These are phyloP conservation scores for Apostichopus parvimensis DNA, from an alignment of 35 echinoderm and acorn worm genomes.

Conservation along the genomic window DNA sequence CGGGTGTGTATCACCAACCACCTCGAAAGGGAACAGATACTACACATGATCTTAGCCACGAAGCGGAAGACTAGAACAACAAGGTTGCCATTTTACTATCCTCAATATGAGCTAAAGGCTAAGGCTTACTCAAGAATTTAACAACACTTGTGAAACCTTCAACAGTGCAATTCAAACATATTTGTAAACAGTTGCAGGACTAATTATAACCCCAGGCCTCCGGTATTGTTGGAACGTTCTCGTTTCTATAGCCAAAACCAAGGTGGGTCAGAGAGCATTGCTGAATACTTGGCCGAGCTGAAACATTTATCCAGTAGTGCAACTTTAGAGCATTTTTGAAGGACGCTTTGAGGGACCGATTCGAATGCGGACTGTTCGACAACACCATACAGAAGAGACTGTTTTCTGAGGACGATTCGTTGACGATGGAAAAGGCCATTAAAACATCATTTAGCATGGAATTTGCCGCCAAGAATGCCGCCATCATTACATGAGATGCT, in stretches of 20 bases:
- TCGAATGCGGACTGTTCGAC: background rate
- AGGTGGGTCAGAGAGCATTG: background rate
- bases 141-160: no score
- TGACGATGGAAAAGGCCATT: background rate
- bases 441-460: conserved; percentile 38
- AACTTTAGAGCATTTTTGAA: background rate
- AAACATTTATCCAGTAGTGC: background rate
- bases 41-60: no score
- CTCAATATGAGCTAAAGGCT: no score
- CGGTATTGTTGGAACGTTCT: conserved; percentile 2
- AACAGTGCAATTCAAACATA: no score
- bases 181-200: no score
- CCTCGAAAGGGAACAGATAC: no score
- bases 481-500: background rate
- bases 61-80: no score
- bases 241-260: conserved; percentile 14
- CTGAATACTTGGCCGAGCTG: conserved; percentile 3
- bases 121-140: no score
- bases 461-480: background rate
- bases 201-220: background rate
- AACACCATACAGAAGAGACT: background rate
- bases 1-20: no score
- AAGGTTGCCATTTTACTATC: no score
- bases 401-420: conserved; percentile 21
- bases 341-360: background rate